Base-by-base conservation (phyloP, 2,888 invertebrate species). In the Chalcosyrphus nemorum region DNA sequence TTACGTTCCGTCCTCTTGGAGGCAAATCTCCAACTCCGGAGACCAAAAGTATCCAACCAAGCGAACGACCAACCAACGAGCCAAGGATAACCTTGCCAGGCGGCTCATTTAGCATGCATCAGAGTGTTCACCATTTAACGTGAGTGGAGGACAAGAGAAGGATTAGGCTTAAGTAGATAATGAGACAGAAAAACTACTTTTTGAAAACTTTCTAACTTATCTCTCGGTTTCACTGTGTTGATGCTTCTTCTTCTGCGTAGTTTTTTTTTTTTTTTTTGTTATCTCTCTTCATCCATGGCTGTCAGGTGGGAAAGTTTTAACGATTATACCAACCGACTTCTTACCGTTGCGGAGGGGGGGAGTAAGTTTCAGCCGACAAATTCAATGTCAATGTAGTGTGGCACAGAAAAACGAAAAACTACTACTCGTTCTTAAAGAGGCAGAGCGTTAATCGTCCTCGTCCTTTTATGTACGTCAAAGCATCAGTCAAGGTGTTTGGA, bases 111-210 rank as follows among this genome's bases (percentile, higher is more conserved):
- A 80, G 70, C 80, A 84, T 84, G 80, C 84, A 84, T 70, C 74
- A 70, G 74, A 84, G 70, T 78, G 65, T 57, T 52, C 74, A 45
- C 35, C 13, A 63, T 80, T 74, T 78, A 80, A 56, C 61, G 68
- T 61, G 61, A 66, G 41, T 43, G 57, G 38, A 47, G 68, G 72
- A 78, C 54, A 61, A 59, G 61, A 77, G 72, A 80, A 70, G 74
- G 74, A 80, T 84, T 84, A 84, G 84, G 63, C 84, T 72, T 74
- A 74, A 84, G 84, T 57, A 80, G 80, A 84, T 84, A 84, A 84
- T 84, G 84, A 84, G 80, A 84, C 80, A 80, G 70, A 84, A 84
- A 81, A 84, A 78, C 68, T 80, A 80, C 80, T 63, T 74, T 78
- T 74, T 56, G 66, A 47, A 82, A 84, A 74, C 41, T 84, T 84